Percentiles rank a stretch among this genome's conserved stretches.
Conservation (phyloP, 2,113 vertebrate species). For the Platysternon megacephalum region DNA sequence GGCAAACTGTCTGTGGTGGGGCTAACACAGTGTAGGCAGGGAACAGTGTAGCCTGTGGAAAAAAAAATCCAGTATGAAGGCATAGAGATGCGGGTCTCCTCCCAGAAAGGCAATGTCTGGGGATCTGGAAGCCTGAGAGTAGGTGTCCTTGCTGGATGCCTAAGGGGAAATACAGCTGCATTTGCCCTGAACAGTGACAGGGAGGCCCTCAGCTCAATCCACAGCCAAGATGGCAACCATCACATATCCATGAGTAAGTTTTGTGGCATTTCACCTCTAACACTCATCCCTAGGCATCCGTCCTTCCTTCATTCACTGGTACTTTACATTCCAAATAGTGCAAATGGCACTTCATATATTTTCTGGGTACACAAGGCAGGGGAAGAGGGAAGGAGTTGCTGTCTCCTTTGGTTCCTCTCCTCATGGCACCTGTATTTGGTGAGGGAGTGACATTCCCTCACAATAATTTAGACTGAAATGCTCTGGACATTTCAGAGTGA, state of each 20-base stretch:
- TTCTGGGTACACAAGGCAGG: not conserved
- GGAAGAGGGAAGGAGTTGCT: not conserved
- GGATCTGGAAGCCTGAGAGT: too few species aligned
- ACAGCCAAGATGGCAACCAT: not conserved
- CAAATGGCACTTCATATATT: not conserved
- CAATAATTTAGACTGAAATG: not conserved
- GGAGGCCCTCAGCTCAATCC: not conserved
- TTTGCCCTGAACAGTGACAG: too few species aligned
- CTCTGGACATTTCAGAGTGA: constrained; percentile 34
- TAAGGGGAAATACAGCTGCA: too few species aligned
- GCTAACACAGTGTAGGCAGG: too few species aligned
- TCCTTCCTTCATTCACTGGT: not conserved
- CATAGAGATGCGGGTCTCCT: too few species aligned
- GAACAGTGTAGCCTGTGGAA: too few species aligned
- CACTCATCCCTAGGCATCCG: not conserved
- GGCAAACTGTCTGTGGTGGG: too few species aligned
- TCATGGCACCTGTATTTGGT: not conserved
- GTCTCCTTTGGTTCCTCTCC: not conserved
- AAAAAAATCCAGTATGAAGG: too few species aligned
- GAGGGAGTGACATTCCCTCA: not conserved
- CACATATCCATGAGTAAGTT: not conserved
- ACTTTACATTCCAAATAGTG: not conserved
- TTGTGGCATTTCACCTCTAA: not conserved
- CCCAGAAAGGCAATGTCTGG: too few species aligned
- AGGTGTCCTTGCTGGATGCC: too few species aligned